Conservation (phyloP, 2,888 invertebrate species). For the Gymnosoma rotundatum region DNA sequence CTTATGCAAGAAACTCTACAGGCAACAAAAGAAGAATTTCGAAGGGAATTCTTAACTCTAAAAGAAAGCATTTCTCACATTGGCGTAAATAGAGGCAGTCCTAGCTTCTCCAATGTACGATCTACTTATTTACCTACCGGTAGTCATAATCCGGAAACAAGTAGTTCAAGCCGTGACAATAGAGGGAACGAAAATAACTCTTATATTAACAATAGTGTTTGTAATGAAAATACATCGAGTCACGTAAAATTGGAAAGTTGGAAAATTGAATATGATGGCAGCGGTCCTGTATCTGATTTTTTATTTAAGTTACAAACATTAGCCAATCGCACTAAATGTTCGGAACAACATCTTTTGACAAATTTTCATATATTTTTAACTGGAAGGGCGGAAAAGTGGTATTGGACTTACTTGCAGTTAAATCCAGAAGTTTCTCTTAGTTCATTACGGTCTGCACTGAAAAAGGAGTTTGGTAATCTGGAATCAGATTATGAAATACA, state of each 20-base stretch:
- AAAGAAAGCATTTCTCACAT: not conserved
- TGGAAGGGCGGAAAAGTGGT: too few species aligned
- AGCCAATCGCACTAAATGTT: too few species aligned
- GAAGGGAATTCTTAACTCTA: not conserved
- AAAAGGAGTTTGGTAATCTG: slow-evolving; percentile 2
- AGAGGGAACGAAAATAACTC: too few species aligned
- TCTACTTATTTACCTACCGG: too few species aligned
- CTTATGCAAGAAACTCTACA: not conserved
- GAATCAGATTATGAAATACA: slow-evolving; percentile 29
- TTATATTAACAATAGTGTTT: too few species aligned
- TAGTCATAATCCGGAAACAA: too few species aligned
- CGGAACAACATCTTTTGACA: not conserved
- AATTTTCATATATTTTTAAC: not conserved
- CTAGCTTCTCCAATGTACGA: too few species aligned
- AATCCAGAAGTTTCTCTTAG: not conserved
- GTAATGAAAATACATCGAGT: too few species aligned
- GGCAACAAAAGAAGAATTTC: not conserved
- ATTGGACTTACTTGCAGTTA: too few species aligned
- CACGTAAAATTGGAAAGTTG: not conserved
- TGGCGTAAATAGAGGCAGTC: too few species aligned
- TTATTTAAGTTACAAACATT: slow-evolving; percentile 12
- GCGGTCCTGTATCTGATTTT: slow-evolving; percentile 13
- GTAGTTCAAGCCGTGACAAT: too few species aligned
- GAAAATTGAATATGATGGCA: slow-evolving; percentile 15
- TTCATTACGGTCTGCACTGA: not conserved